Evolutionary conservation across 2,888 invertebrate genomes (phyloP), one percentile per base, ranked within the genome.

Genomic region (Mythimna albipuncta): DNA sequence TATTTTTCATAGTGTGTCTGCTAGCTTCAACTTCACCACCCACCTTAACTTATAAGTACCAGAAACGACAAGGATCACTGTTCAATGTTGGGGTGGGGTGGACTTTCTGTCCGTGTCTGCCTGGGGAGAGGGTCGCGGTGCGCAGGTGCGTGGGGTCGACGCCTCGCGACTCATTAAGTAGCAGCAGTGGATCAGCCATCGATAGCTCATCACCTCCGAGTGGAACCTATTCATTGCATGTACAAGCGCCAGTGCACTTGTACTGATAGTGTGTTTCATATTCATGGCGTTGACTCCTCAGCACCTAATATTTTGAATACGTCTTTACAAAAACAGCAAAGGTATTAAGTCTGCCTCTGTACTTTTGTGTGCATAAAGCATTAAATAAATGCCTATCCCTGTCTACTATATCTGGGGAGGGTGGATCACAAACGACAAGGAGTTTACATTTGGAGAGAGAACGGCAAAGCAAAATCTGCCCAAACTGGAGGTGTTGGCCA

Each of bases 91-190:
- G 13, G 1, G 21, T 41, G 21, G 21, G 44, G 55, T 65, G 44
- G 54, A 52, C 52, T 44, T 77, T 73, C 80, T 77, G 75, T 10
- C 0, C 32, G 11, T 38, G 9, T n/a, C 50, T n/a, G 41, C 3
- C 11, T 21, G 11, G 13, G n/a, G 47, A 32, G 47, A 32, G 13
- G 21, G 19, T 13, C 66, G 57, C 32, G 26, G 52, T 35, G 81
- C 32, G 77, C 72, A 81, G 79, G 67, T 72, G 79, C 38, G 62
- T 47, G 63, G 41, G 44, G 26, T 52, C 76, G 76, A 35, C 11
- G 41, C 58, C 58, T n/a, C 65, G 52, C 66, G 63, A 59, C 64
- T 81, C 79, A 81, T 71, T 71, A 67, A 16, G 13, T 66, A 54
- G 47, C 6, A 41, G 35, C 70, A 21, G 35, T 44, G 64, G 38